Base-by-base conservation (phyloP, 1,140 invertebrate genomes). In the Neuroterus valhalla region DNA sequence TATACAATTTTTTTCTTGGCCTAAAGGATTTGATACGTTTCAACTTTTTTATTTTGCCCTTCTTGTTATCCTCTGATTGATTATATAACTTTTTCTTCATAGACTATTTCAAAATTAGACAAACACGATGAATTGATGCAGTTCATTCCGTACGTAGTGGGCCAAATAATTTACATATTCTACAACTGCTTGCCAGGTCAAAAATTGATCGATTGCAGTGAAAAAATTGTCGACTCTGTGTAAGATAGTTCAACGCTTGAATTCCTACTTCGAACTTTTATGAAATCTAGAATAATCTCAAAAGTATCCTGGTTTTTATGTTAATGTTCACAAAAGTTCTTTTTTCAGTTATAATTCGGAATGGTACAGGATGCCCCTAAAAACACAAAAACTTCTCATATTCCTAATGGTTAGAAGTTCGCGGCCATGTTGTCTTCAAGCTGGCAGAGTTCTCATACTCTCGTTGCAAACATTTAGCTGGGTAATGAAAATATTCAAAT, bases 381-480 rank as follows among this genome's bases (percentile, higher is more conserved):
- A 38, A 31, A n/a, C 38, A 6, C 74, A 81, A 17, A 77, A 76
- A 62, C 69, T 81, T 48, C 66, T 81, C 10, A 23, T 79, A 26
- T 21, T 75, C 15, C 50, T 81, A 42, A 76, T 82, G 78, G 50
- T 78, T 21, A 74, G 66, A 70, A 66, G 62, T 46, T 21, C 52
- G 3, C 75, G n/a, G 23, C 44, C 55, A 14, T 72, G 52, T 23
- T 10, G 11, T 11, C 17, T 80, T 10, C 62, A 74, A 0, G 38
- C 75, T 23, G 75, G 50, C 19, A 62, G 70, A 17, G 11, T 81
- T 4, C 78, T 72, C 11, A 15, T 43, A 19, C 4, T 78, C 2
- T 80, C 79, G 0, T 68, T 81, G 15, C 50, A 74, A 48, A 68
- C 66, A 43, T 81, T 80, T 23, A 68, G 76, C 2, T n/a, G 46